Conservation (phyloP, 2,888 invertebrate genomes). For the Dioctria linearis region DNA sequence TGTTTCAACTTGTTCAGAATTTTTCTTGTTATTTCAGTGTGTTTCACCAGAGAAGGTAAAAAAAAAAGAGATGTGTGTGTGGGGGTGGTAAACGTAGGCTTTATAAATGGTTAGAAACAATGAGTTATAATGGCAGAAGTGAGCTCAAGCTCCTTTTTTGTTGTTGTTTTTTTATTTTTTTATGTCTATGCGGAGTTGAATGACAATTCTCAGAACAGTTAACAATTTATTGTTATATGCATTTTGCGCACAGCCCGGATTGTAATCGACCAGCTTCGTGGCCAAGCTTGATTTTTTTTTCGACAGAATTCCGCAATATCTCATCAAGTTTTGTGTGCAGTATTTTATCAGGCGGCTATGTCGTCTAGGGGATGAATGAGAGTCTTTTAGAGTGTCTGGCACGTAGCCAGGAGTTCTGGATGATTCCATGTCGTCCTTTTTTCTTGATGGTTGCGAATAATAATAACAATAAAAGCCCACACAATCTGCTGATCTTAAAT, state of each 20-base stretch:
- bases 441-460: background rate
- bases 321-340: background rate
- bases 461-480: background rate
- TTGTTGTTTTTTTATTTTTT: background rate
- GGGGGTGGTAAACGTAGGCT: background rate
- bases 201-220: slow-evolving; percentile 22
- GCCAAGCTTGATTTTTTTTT: slow-evolving; percentile 12
- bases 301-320: background rate
- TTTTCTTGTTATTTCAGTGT: slow-evolving; percentile 45
- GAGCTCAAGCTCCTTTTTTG: background rate
- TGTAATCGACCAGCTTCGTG: slow-evolving; percentile 7
- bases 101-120: background rate
- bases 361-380: too few relatives aligned
- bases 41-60: slow-evolving; percentile 4
- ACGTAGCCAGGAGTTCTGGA: background rate
- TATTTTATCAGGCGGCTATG: background rate
- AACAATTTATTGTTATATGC: slow-evolving; percentile 36
- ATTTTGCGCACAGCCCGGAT: background rate
- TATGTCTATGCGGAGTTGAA: background rate
- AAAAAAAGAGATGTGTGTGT: background rate
- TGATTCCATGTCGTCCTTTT: background rate
- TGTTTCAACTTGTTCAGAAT: slow-evolving; percentile 36
- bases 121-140: slow-evolving; percentile 12
- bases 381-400: background rate
- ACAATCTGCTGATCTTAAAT: background rate